Evolutionary conservation across 2,113 vertebrate species (phyloP).

Genomic region (Genyomyrus donnyi): DNA sequence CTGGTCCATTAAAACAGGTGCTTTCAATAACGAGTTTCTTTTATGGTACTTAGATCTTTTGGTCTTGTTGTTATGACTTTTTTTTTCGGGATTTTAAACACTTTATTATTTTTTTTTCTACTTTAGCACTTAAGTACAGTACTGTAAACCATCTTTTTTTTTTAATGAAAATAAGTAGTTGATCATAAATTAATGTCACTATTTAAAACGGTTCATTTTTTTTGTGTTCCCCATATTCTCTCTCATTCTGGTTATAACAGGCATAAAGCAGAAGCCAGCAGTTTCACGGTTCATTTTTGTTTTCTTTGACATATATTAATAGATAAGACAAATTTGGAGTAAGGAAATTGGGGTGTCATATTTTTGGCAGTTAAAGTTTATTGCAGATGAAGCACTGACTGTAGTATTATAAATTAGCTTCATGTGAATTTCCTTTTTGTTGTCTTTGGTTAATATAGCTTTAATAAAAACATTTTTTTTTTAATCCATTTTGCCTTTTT

Average conservation of each 20-base stretch:
- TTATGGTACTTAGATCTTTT: not conserved
- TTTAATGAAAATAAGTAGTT: not conserved
- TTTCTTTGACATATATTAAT: not conserved
- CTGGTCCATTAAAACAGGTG: not conserved
- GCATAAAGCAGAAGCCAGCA: not conserved
- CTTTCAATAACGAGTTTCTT: not conserved
- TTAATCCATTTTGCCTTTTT: not conserved
- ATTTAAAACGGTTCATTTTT: not conserved
- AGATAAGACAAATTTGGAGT: not conserved
- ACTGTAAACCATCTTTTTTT: not conserved
- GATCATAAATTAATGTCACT: not conserved
- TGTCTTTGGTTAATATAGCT: not conserved
- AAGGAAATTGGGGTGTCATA: not conserved
- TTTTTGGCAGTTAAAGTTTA: not conserved
- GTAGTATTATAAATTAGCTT: not conserved
- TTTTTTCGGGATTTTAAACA: not conserved
- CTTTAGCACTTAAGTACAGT: not conserved
- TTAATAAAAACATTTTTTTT: not conserved
- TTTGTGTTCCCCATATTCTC: not conserved
- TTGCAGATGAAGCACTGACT: not conserved
- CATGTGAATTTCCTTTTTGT: not conserved
- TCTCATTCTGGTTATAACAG: not conserved
- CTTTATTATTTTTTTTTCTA: not conserved
- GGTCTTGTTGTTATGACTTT: not conserved
- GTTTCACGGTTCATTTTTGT: not conserved